Evolutionary conservation across 1,140 invertebrate species (phyloP), one percentile per base, ranked within the genome.

Genomic region (Diorhabda carinulata): DNA sequence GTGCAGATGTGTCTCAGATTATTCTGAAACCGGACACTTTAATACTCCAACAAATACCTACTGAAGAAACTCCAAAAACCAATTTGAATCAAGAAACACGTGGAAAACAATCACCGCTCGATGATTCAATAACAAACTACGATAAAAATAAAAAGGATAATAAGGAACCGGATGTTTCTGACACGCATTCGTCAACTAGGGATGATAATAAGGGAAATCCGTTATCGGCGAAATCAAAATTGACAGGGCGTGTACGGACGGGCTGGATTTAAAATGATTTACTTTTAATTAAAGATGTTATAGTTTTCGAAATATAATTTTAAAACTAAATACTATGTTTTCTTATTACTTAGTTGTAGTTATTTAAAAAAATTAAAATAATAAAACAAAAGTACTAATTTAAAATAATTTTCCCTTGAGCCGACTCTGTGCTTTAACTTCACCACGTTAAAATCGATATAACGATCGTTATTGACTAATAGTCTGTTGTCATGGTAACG

Each of bases 231-330:
- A 73, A 64, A 68, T 77, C 76, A 3, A 77, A 77, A 69, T 61
- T 77, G 56, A 76, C 76, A 43, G 74, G 76, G 3, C 68, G 69
- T 64, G 67, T 72, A 8, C 61, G 72, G 10, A 73, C 72, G 42
- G 76, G 74, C 9, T 77, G 76, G 76, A 75, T 77, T 63, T 77
- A 73, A 75, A 69, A 41, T 4, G 52, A 42, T 5, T 43, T n/a
- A 25, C 40, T 59, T 59, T 59, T 59, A 10, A 5, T 59, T 59
- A 6, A 59, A 41, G 8, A 25, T 6, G 58, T 59, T 10, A 25
- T 59, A 25, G 10, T 59, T 10, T 25, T 6, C 25, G 25, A 25
- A 25, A 25, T 25, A 25, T 25, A 25, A 25, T 25, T 25, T 25
- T 25, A 25, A 25, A 25, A 25, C 25, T 25, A 25, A 25, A 25